Evolutionary conservation across 2,888 invertebrate genomes (phyloP), one percentile per base, ranked within the genome.

Genomic region (Hypsopygia costalis): DNA sequence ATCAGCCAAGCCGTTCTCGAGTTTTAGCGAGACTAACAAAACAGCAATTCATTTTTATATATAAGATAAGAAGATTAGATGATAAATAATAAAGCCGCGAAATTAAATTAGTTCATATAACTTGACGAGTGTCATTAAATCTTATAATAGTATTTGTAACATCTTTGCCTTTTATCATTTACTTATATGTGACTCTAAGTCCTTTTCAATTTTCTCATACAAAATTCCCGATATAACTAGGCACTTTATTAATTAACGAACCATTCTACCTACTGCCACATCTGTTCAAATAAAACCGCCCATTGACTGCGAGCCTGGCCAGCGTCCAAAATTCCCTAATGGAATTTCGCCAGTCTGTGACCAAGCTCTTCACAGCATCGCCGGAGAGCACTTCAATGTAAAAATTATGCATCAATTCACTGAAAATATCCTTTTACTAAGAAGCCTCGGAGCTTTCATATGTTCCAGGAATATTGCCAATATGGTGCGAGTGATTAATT

Each of bases 261-360:
- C n/a, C 11, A 20, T 29, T 29, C 36, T 30, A 37, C 36, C 36
- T 37, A 30, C 31, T 6, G 43, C 9, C 53, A 11, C 52, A 40
- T 71, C 75, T 69, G 49, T 43, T 22, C 48, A 55, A 52, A 54
- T 53, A 49, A 54, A 63, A 61, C 62, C 64, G 36, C 60, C 58
- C 49, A 43, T 52, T 50, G 59, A 60, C 55, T 44, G 44, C 52
- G 49, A 52, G 55, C 43, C 74, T 85, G 85, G 85, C 81, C 61
- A 48, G 21, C 55, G 68, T 79, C 85, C 85, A 86, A 81, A 73
- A 74, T 56, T 74, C 72, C 64, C 81, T 82, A 85, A 85, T 83
- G 80, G 79, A 81, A 71, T 74, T 75, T 67, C 50, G 78, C 70
- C 63, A 74, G 71, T 69, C 74, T 79, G 77, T 81, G 75, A 78